Evolutionary conservation across 2,113 vertebrate species (phyloP), one percentile per base, ranked within the genome.

Genomic region (Caranx ignobilis): DNA sequence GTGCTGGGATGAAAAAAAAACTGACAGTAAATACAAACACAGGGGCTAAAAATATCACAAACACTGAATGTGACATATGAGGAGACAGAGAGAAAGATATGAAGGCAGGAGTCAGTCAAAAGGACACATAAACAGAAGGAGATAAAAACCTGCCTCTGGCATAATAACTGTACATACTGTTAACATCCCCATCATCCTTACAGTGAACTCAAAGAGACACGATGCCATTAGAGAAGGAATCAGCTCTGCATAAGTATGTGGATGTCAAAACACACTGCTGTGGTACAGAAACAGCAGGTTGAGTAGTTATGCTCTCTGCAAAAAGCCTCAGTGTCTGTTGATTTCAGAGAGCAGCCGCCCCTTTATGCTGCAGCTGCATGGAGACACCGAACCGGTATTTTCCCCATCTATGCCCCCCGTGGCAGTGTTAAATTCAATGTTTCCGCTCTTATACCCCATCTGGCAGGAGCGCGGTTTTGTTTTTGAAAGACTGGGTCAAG

Each of bases 401-500:
- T 75, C 64, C 64, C 75, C 71, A 3, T 67, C 81, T 12, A n/a
- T 48, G 76, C 79, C 65, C 74, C 75, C 77, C 2, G 16, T 78
- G 60, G 71, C 79, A 61, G 75, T 83, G 78, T 75, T 86, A 89
- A 83, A 90, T 88, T 73, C 74, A 45, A 90, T 82, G 68, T 90
- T 90, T 86, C 75, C 43, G 62, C 87, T 88, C 71, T 74, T 56
- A 72, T 39, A 82, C 55, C 68, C 87, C 35, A 61, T 76, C 81
- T 84, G 64, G 77, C 69, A 64, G 70, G 60, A 87, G 66, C 61
- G 1, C 11, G 39, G 35, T 70, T 75, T 87, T 85, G 72, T 81
- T 89, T 89, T 84, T 82, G 69, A 90, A 79, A 76, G 73, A 84
- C 31, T 75, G 79, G 84, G 85, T 88, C 83, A 84, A 62, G 73